Conservation (phyloP, 2,797 vertebrate genomes). For the Lepilemur septentrionalis region DNA sequence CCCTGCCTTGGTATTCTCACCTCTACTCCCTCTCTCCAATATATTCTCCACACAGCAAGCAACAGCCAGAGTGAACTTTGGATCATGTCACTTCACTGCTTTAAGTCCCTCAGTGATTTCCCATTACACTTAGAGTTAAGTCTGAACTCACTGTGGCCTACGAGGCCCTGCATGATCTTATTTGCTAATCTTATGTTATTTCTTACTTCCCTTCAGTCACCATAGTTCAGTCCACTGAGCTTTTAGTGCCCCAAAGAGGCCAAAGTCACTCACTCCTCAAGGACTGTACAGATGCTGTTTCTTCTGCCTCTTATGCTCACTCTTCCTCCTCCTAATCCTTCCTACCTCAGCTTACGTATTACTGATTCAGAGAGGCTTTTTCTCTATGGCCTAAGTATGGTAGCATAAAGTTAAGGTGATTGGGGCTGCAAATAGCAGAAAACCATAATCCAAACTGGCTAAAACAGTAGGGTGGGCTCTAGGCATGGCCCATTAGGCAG, state of each 20-base stretch:
- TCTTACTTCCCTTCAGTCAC: not conserved
- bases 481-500: not conserved
- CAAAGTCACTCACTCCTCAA: not conserved
- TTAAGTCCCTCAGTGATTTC: not conserved
- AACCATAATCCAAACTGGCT: not conserved
- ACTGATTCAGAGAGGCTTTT: not conserved
- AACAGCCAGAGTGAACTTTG: not conserved
- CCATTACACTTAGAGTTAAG: not conserved
- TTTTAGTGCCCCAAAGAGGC: not conserved
- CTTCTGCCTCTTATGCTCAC: not conserved
- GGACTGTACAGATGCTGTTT: not conserved
- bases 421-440: not conserved
- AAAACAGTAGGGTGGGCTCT: not conserved
- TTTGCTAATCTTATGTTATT: slow-evolving; percentile 22
- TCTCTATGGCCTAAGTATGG: not conserved
- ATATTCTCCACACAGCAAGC: not conserved
- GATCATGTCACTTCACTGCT: not conserved
- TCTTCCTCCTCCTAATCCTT: not conserved
- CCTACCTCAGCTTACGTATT: not conserved
- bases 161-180: not conserved
- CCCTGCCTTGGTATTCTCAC: not conserved
- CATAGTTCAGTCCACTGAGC: not conserved
- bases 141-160: not conserved
- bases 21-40: not conserved
- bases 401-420: not conserved